These are phyloP conservation scores for Hoplostethus atlanticus DNA, from an alignment of 2,797 vertebrate species.

Conservation along the genomic window DNA sequence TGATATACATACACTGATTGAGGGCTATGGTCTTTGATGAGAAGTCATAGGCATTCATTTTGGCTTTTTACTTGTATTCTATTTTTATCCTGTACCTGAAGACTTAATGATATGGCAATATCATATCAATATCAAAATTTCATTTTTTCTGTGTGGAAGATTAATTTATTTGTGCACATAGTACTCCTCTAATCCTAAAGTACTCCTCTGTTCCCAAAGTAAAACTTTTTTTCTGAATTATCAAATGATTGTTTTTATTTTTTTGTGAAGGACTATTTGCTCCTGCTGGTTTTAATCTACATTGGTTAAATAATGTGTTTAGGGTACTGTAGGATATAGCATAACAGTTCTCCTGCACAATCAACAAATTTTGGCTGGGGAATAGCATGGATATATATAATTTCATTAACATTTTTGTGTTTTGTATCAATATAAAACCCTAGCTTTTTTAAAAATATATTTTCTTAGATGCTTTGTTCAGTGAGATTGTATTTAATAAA, in stretches of 20 bases:
- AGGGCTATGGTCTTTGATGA: conserved; percentile 20
- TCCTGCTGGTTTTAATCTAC: background rate
- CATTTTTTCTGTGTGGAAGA: conserved; percentile 24
- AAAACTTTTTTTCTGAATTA: conserved; percentile 9
- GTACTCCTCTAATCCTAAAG: conserved; percentile 6
- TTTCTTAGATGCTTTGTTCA: conserved; percentile 38
- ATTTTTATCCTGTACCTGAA: conserved; percentile 1
- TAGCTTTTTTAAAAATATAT: background rate
- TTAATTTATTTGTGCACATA: conserved; percentile 45
- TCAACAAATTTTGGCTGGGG: background rate
- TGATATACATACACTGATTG: conserved; percentile 21
- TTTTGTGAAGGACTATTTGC: background rate
- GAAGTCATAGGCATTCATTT: conserved; percentile 9
- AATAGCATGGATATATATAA: background rate
- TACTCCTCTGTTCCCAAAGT: conserved; percentile 1
- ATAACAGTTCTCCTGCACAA: background rate
- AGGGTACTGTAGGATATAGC: conserved; percentile 2
- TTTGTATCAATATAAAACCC: background rate
- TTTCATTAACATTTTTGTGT: background rate
- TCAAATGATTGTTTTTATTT: background rate
- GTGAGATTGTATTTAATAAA: conserved; percentile 54
- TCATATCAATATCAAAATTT: no score
- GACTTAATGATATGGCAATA: conserved; percentile 19
- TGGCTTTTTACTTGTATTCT: conserved; percentile 12
- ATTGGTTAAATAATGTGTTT: conserved; percentile 17